These are phyloP conservation scores for Prosapia bicincta DNA, from an alignment of 2,888 invertebrate species.

Conservation along the genomic window DNA sequence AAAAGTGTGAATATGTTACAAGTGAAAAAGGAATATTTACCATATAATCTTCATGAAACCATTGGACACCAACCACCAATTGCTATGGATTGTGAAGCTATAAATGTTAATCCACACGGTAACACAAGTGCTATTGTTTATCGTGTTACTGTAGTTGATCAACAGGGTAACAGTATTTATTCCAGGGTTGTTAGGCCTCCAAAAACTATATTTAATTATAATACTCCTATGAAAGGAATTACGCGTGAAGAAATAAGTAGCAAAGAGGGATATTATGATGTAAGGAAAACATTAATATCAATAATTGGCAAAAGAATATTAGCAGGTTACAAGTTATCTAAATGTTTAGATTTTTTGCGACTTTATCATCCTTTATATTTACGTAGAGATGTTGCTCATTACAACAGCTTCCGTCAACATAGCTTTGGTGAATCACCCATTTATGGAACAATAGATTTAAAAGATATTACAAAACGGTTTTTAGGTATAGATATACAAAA, in stretches of 20 bases:
- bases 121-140: not conserved
- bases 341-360: not conserved
- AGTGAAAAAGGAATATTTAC: not conserved
- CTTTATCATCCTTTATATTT: not conserved
- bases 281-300: not conserved
- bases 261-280: not conserved
- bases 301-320: not conserved
- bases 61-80: not conserved
- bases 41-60: not conserved
- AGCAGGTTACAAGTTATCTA: not conserved
- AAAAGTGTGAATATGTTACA: not conserved
- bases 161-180: not conserved
- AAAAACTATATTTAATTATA: not conserved
- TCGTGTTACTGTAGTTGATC: not conserved
- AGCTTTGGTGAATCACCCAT: not conserved
- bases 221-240: not conserved
- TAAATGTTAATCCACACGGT: not conserved
- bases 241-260: not conserved
- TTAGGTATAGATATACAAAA: not conserved
- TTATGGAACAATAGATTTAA: not conserved
- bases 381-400: not conserved
- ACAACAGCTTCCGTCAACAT: not conserved
- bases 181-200: not conserved
- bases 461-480: not conserved
- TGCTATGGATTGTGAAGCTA: not conserved